Conservation (phyloP, 2,113 vertebrate species). For the Lota lota region DNA sequence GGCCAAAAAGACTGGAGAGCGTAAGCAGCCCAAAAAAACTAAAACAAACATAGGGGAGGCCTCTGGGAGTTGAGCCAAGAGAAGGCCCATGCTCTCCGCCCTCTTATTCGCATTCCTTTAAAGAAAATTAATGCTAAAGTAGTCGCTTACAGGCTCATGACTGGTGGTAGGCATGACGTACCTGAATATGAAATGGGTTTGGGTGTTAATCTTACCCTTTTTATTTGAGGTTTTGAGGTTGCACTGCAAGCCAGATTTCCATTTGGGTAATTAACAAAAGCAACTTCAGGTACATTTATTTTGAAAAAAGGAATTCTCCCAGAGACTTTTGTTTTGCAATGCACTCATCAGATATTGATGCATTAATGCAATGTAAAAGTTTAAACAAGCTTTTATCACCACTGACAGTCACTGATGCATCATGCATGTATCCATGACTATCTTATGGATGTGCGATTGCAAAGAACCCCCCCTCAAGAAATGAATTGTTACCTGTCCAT, state of each 20-base stretch:
- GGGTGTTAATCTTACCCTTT: conserved; percentile 26
- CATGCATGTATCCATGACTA: not conserved
- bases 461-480: not conserved
- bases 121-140: conserved; percentile 10
- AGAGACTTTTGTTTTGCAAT: not conserved
- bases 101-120: too few species aligned
- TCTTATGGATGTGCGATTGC: not conserved
- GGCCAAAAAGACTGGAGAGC: conserved; percentile 30
- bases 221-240: conserved; percentile 34
- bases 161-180: conserved; percentile 3
- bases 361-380: not conserved
- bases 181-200: conserved; percentile 22
- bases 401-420: not conserved
- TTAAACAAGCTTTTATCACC: not conserved
- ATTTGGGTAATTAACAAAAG: not conserved
- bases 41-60: not conserved
- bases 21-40: not conserved
- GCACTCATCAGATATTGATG: not conserved
- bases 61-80: conserved; percentile 5
- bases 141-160: conserved; percentile 7
- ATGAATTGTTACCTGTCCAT: not conserved
- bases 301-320: not conserved
- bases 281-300: not conserved
- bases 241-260: not conserved
- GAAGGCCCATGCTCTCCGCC: conserved; percentile 7